These are phyloP conservation scores for Ceratina japonica DNA, from an alignment of 1,140 invertebrate species.

Conservation along the genomic window DNA sequence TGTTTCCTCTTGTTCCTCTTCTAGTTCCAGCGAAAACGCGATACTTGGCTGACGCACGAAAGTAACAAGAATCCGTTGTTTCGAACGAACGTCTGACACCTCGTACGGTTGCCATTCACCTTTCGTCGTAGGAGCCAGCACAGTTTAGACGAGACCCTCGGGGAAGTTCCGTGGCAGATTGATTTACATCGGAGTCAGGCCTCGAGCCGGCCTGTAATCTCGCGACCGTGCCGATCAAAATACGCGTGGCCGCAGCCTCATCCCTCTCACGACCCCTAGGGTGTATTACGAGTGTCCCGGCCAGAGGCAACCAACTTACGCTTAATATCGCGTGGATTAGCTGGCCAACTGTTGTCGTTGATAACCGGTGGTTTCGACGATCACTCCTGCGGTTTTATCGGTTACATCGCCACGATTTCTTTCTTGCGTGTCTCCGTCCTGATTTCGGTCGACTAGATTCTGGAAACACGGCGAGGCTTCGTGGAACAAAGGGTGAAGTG, in stretches of 20 bases:
- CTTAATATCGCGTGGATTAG: conserved; percentile 22
- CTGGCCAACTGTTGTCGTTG: background rate
- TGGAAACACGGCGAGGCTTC: background rate
- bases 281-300: conserved; percentile 29
- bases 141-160: conserved; percentile 16
- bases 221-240: conserved; percentile 40
- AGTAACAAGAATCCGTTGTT: conserved; percentile 16
- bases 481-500: conserved; percentile 20
- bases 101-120: conserved; percentile 25
- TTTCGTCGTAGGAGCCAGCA: conserved; percentile 8
- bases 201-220: conserved; percentile 56
- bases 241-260: conserved; percentile 45
- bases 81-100: conserved; percentile 19
- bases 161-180: conserved; percentile 43
- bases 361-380: conserved; percentile 3
- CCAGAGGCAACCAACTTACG: conserved; percentile 15
- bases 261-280: conserved; percentile 31
- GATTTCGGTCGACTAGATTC: background rate
- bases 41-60: conserved; percentile 3
- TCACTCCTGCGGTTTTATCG: background rate
- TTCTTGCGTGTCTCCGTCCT: background rate
- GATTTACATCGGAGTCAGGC: conserved; percentile 59
- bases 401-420: background rate
- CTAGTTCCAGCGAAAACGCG: background rate
- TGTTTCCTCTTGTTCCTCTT: background rate